Evolutionary conservation across 2,113 vertebrate genomes (phyloP).

Genomic region (Pseudonaja textilis): DNA sequence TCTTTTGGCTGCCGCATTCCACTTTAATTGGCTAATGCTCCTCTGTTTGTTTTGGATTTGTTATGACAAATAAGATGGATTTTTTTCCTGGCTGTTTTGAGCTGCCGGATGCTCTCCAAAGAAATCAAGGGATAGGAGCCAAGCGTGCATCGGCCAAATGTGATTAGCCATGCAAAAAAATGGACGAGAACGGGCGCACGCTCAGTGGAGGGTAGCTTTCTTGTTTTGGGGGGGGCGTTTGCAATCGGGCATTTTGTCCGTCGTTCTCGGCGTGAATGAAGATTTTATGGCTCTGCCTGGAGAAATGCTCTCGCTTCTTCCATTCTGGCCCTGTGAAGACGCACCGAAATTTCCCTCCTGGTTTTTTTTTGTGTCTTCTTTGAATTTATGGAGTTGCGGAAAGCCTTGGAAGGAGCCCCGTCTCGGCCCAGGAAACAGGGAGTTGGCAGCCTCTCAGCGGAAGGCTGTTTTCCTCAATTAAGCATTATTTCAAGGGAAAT

Average conservation of each 20-base stretch:
- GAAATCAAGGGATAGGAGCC: neutral
- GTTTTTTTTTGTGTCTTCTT: neutral
- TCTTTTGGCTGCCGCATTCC: conserved; percentile 14
- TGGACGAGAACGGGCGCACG: neutral
- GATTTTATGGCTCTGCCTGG: too few species aligned
- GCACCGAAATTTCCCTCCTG: neutral
- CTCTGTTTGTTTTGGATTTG: conserved; percentile 64
- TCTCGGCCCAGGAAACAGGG: neutral
- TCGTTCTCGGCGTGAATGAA: neutral
- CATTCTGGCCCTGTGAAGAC: neutral
- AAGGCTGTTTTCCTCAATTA: neutral
- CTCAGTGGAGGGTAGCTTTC: neutral
- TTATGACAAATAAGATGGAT: conserved; percentile 64
- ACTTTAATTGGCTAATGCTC: conserved; percentile 47
- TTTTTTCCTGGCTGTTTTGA: conserved; percentile 50
- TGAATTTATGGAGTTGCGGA: neutral
- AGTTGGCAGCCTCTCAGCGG: neutral
- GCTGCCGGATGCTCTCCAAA: conserved; percentile 8
- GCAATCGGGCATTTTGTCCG: neutral
- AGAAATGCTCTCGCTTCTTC: neutral
- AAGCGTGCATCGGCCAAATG: neutral
- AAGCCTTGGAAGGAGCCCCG: neutral
- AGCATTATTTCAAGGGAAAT: neutral
- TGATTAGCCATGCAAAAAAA: neutral
- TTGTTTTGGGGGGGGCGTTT: neutral